Percentiles rank a stretch among this genome's conserved stretches.
phyloP scores from a whole-genome alignment of 30 jellyfish, hydroid and myxozoan species.

The Hydractinia echinata region DNA sequence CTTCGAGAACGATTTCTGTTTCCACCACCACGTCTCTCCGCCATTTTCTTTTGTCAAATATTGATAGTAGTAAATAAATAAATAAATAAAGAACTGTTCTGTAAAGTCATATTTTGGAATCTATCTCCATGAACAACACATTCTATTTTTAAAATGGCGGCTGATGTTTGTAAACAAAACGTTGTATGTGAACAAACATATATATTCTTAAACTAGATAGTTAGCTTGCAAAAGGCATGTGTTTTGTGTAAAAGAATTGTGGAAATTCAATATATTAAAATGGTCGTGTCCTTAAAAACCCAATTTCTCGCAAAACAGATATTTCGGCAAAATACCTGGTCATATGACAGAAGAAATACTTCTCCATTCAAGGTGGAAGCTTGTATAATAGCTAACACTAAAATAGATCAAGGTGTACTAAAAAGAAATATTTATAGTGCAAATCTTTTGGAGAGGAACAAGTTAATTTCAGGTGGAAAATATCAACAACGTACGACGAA shows the following conservation, averaged over 20 bases:
- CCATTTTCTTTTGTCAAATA: neutral
- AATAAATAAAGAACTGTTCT: neutral
- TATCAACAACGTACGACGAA: too few species aligned
- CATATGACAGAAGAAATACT: too few species aligned
- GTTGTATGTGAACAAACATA: neutral
- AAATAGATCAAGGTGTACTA: neutral
- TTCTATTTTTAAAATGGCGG: constrained; percentile 7
- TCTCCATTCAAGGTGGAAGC: constrained; percentile 6
- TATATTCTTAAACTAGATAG: neutral
- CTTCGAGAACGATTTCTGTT: constrained; percentile 24
- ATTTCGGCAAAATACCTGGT: too few species aligned
- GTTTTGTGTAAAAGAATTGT: too few species aligned
- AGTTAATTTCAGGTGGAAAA: neutral
- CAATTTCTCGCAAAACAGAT: too few species aligned
- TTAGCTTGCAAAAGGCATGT: too few species aligned
- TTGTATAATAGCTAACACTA: neutral
- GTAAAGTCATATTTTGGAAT: neutral
- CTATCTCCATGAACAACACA: neutral
- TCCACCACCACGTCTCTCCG: constrained; percentile 5
- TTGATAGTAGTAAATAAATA: neutral
- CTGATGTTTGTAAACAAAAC: neutral
- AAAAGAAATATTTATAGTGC: constrained; percentile 10
- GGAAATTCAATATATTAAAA: too few species aligned
- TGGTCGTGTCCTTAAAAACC: too few species aligned
- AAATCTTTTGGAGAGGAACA: neutral